Evolutionary conservation across 2,797 vertebrate species (phyloP).

Genomic region (Melanotaenia trifasciata): DNA sequence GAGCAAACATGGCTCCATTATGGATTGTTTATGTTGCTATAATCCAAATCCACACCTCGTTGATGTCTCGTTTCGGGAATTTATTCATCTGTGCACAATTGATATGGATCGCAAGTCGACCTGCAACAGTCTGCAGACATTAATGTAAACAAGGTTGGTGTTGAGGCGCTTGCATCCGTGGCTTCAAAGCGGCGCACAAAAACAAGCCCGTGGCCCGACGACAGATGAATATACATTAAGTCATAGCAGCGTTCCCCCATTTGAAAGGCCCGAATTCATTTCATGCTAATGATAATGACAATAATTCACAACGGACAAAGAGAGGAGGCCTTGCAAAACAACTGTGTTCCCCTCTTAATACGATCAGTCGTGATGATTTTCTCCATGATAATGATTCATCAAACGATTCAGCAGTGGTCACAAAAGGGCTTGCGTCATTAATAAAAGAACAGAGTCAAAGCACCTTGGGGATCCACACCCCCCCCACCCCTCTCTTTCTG

Average conservation of each 20-base stretch:
- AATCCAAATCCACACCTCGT: conserved; percentile 49
- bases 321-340: conserved; percentile 67
- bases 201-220: conserved; percentile 44
- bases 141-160: conserved; percentile 90
- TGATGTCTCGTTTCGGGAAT: conserved; percentile 87
- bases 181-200: conserved; percentile 52
- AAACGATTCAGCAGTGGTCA: conserved; percentile 72
- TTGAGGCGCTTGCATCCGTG: conserved; percentile 79
- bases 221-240: conserved; percentile 65
- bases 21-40: conserved; percentile 55
- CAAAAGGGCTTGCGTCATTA: conserved; percentile 83
- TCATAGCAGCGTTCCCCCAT: conserved; percentile 35
- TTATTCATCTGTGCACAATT: conserved; percentile 90
- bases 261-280: conserved; percentile 72
- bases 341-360: conserved; percentile 70
- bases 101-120: conserved; percentile 90
- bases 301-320: conserved; percentile 73
- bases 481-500: conserved; percentile 5
- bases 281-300: conserved; percentile 74
- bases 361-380: conserved; percentile 77
- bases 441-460: conserved; percentile 84
- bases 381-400: conserved; percentile 80
- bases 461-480: conserved; percentile 70
- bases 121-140: conserved; percentile 87
- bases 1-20: conserved; percentile 49